phyloP scores from a whole-genome alignment of 1,140 invertebrate species.

The Venturia canescens region DNA sequence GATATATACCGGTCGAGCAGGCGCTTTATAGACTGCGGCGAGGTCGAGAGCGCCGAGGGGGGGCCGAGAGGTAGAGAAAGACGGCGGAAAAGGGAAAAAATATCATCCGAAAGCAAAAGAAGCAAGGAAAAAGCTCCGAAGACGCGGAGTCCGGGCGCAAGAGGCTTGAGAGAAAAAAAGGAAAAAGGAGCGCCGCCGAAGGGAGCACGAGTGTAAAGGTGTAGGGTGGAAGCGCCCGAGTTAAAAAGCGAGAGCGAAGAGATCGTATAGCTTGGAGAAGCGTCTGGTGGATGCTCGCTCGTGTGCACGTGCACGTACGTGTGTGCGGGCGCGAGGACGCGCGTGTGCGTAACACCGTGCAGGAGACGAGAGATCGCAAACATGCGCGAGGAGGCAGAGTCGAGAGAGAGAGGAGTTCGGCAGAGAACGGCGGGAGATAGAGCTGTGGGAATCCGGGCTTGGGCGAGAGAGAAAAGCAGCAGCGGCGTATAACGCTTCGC shows the following conservation, averaged over 20 bases:
- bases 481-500: conserved; percentile 23
- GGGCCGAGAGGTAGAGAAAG: conserved; percentile 27
- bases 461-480: conserved; percentile 1
- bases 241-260: conserved; percentile 37
- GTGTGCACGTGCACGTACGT: neutral
- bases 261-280: conserved; percentile 19
- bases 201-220: conserved; percentile 31
- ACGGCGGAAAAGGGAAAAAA: conserved; percentile 37
- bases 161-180: conserved; percentile 15
- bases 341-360: neutral
- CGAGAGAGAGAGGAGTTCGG: conserved; percentile 45
- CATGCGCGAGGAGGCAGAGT: conserved; percentile 15
- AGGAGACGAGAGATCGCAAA: conserved; percentile 46
- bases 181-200: neutral
- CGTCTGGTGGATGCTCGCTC: neutral
- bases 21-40: conserved; percentile 17
- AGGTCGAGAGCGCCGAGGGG: conserved; percentile 10
- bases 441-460: neutral
- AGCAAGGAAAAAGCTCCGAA: conserved; percentile 13
- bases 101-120: conserved; percentile 29
- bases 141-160: conserved; percentile 22
- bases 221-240: conserved; percentile 43
- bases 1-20: conserved; percentile 25
- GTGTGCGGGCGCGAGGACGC: neutral
- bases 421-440: conserved; percentile 31